A percentile compares a stretch with the other conserved stretches of the same genome.
Evolutionary conservation across 2,113 vertebrate genomes (phyloP).

Genomic region (Cyanoramphus novaezelandiae): DNA sequence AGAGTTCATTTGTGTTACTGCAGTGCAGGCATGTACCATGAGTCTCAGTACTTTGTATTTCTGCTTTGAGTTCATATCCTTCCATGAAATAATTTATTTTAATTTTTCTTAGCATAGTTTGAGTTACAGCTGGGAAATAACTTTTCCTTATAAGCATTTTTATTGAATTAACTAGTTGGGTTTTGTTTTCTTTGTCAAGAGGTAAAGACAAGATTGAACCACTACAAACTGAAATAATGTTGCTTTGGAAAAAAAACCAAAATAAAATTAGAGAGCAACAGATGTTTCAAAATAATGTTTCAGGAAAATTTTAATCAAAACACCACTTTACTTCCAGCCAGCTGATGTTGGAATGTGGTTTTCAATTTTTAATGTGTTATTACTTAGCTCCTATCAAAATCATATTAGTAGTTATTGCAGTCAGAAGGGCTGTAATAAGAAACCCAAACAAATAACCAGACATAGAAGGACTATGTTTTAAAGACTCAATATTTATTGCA

Average conservation of each 20-base stretch:
- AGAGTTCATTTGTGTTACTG: background rate
- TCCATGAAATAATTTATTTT: background rate
- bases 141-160: background rate
- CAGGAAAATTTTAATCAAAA: background rate
- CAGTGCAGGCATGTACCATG: background rate
- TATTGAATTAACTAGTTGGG: background rate
- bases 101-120: background rate
- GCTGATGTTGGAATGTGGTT: background rate
- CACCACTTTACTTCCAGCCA: background rate
- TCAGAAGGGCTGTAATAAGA: background rate
- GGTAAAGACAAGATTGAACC: background rate
- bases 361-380: background rate
- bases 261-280: background rate
- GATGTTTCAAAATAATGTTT: background rate
- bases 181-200: background rate
- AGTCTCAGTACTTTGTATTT: background rate
- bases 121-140: background rate
- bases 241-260: background rate
- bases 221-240: background rate
- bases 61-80: background rate
- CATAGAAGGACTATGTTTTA: background rate
- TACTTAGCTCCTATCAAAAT: background rate
- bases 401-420: background rate
- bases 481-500: background rate
- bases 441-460: background rate